Base-by-base conservation (phyloP, 2,888 invertebrate species). In the Mechanitis messenoides region DNA sequence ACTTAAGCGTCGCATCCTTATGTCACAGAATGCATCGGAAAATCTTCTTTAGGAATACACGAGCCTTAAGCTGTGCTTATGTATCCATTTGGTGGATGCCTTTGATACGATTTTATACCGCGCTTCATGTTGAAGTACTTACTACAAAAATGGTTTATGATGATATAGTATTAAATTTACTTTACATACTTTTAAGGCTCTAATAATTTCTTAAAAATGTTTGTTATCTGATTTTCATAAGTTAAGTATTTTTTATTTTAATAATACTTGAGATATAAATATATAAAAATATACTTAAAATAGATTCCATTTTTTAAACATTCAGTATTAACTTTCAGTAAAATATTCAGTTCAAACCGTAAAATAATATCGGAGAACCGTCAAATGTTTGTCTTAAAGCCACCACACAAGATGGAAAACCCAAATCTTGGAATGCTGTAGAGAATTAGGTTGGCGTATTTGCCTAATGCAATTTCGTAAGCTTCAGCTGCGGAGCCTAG, bases 1-100 rank as follows among this genome's bases (percentile, higher is more conserved):
- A 84, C 84, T 85, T 81, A 80, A 74, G 68, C 64, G 72, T 73
- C 78, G 75, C 78, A 78, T 75, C 74, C 72, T 74, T 76, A 76
- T 47, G 60, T 77, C 78, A 72, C 75, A 75, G 78, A 84, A 83
- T 81, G 80, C 80, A 75, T 75, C 68, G 64, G 74, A 77, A 79
- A 78, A 80, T 81, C 74, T 76, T 72, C 63, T 66, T 61, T 63
- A 67, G 65, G 9, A 68, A 63, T 63, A 64, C 65, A 66, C 60
- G 55, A 67, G 55, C 73, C 68, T 70, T 73, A 72, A 73, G 71
- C 72, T 74, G 74, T 84, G 81, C 84, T 83, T 85, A 83, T 82
- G 75, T 78, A 81, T 78, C 80, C 83, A 83, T 84, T 84, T 83
- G 45, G 47, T 56, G 46, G 60, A 62, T 66, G 54, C 56, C 56